A percentile compares a stretch with the other conserved stretches of the same genome.
Conservation (phyloP, 2,797 vertebrate species). For the Petrocephalus schoutedeni region DNA sequence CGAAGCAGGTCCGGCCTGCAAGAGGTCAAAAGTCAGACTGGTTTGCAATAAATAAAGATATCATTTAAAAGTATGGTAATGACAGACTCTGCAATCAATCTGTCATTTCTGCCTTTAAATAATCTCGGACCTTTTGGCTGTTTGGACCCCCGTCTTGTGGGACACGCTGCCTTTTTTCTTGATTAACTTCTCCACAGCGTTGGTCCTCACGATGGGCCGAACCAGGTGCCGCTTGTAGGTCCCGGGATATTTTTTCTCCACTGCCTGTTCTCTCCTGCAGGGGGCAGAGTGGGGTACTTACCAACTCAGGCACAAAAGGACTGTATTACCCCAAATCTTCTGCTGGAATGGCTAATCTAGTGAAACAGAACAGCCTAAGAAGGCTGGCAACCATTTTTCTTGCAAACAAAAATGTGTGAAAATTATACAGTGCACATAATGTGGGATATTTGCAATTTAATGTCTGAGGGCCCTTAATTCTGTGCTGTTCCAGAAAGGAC, state of each 20-base stretch:
- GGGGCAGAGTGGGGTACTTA: constrained; percentile 2
- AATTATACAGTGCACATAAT: not conserved
- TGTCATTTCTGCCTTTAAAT: not conserved
- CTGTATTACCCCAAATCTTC: not conserved
- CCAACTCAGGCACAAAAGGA: not conserved
- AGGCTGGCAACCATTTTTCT: constrained; percentile 3
- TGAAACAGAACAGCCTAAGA: not conserved
- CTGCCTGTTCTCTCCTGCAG: constrained; percentile 85
- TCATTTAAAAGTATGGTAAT: not conserved
- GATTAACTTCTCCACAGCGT: constrained; percentile 93
- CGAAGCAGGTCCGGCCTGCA: constrained; percentile 85
- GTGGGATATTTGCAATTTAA: not conserved
- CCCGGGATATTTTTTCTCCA: constrained; percentile 96
- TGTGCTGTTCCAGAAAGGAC: not conserved
- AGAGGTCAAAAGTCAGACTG: not conserved
- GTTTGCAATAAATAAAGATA: not conserved
- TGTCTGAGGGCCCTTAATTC: not conserved
- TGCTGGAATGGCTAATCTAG: not conserved
- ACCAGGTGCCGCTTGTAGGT: constrained; percentile 90
- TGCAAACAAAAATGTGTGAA: not conserved
- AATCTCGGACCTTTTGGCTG: constrained; percentile 72
- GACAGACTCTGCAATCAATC: not conserved
- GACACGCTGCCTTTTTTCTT: constrained; percentile 81
- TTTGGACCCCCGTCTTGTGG: constrained; percentile 79
- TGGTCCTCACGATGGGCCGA: constrained; percentile 86